Percentiles rank a stretch among this genome's conserved stretches.
These are phyloP conservation scores for Andrena dorsata DNA, from an alignment of 2,888 invertebrate genomes.

Conservation along the genomic window DNA sequence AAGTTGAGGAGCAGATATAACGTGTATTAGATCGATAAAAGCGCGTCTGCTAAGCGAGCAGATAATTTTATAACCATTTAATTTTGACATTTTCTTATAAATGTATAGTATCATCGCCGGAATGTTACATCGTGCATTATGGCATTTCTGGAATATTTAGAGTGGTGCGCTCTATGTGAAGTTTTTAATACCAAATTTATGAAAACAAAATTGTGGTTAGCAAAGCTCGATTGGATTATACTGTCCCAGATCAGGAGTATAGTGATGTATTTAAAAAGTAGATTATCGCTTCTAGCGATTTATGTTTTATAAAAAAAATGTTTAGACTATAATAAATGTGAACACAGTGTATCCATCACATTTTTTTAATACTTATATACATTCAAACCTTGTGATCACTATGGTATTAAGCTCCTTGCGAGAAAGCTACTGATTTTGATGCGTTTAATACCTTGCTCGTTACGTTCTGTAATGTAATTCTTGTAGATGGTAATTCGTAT, in stretches of 20 bases:
- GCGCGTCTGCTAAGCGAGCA: conserved; percentile 40
- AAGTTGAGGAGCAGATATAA: conserved; percentile 13
- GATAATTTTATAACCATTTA: conserved; percentile 64
- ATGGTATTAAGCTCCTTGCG: conserved; percentile 24
- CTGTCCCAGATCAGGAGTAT: conserved; percentile 32
- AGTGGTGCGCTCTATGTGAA: conserved; percentile 22
- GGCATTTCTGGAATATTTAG: conserved; percentile 44
- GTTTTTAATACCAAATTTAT: conserved; percentile 54
- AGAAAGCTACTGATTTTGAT: conserved; percentile 34
- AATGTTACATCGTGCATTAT: conserved; percentile 49
- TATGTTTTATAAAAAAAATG: conserved; percentile 75
- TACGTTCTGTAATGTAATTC: conserved; percentile 52
- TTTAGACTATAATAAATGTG: conserved; percentile 76
- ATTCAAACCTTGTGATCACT: conserved; percentile 62
- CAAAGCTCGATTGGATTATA: conserved; percentile 40
- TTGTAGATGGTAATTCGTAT: conserved; percentile 16
- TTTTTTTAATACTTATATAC: conserved; percentile 70
- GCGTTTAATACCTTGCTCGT: conserved; percentile 47
- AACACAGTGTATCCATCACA: conserved; percentile 73
- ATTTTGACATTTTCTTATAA: conserved; percentile 59
- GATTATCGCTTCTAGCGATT: conserved; percentile 73
- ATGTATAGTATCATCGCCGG: conserved; percentile 54
- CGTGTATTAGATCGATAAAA: conserved; percentile 46
- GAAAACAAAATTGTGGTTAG: conserved; percentile 44
- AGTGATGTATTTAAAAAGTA: conserved; percentile 69